Base-by-base conservation (phyloP, 2,113 vertebrate species). In the Micronycteris hirsuta region DNA sequence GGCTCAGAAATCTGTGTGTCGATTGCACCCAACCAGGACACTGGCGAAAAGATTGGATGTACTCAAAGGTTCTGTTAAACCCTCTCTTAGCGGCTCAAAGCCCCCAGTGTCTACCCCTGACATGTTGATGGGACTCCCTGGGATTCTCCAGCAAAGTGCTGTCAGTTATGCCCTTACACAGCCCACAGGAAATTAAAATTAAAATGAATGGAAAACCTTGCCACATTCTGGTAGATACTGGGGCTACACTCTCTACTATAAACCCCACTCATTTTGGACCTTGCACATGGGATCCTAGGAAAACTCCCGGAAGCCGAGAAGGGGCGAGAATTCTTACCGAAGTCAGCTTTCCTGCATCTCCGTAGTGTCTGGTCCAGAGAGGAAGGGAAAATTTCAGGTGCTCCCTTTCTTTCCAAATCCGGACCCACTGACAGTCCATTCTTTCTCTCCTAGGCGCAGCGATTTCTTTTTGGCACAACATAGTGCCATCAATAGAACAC, bases 321-420 rank as follows among this genome's bases (percentile, higher is more conserved):
- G n/a, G n/a, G n/a, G 67, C 31, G 3, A 52, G 47, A n/a, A 74
- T n/a, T 92, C 74, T 87, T 87, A 95, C 67, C 65, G 4, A 26
- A 15, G n/a, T 45, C 76, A 2, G 36, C 36, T 54, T 24, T 33
- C 22, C 31, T 7, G 24, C 15, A 16, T 38, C 38, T 88, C 56
- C 14, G 11, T 1, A 7, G 36, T 6, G 31, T 17, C 26, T 1
- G 22, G 17, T 2, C 36, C n/a, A 20, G n/a, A 67, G 49, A 80
- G 49, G 24, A 58, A 68, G 26, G 58, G 68, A 47, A 41, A 38
- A 16, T 49, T 74, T 73, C 83, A 49, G 28, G 38, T 22, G 54
- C 26, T 38, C n/a, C 68, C 38, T 87, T 76, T 28, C 56, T 41
- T 74, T 76, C 33, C 56, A 67, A 56, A 82, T 67, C 67, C 33